Evolutionary conservation across 1,140 invertebrate genomes (phyloP), one percentile per base, ranked within the genome.

Genomic region (Meloidogyne chitwoodi): DNA sequence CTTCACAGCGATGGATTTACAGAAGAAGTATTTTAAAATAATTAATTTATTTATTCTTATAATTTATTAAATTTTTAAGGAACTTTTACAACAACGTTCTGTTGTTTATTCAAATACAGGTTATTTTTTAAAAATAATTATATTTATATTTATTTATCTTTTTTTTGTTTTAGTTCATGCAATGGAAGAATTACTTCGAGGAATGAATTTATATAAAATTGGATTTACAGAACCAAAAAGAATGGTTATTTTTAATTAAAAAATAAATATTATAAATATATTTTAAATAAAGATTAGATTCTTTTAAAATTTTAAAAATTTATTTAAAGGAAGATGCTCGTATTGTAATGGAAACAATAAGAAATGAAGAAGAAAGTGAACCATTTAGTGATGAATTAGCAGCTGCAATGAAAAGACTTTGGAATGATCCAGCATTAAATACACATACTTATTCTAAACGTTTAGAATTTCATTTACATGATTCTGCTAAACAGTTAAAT

Each of bases 401-500:
- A 2, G 72, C 75, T 8, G 80, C 83, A 8, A 26, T 85, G 44
- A 86, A 85, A 69, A 41, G 65, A 27, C 76, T 85, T 10, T 85
- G 84, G 84, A 70, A 62, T 1, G 78, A 84, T 66, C 74, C 72
- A 48, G 66, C 80, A 31, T 74, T 87, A 10, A 74, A 77, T 41
- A 69, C 80, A 26, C 69, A 67, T 34, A 81, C 75, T 11, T 82
- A 77, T 48, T 69, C 77, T 19, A 63, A 34, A n/a, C 27, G 84
- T 14, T 67, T 79, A 11, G 85, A 85, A 61, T 83, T 87, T 68
- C 85, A 85, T 44, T 64, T 85, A 26, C 82, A 85, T 31, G 84
- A 85, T 31, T 84, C 84, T 63, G 82, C 84, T 27, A 79, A 78
- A 77, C 85, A 85, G 83, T 84, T 27, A 6, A 56, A 41, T n/a